Conservation (phyloP, 2,888 invertebrate genomes). For the Sclerodermus sp. region DNA sequence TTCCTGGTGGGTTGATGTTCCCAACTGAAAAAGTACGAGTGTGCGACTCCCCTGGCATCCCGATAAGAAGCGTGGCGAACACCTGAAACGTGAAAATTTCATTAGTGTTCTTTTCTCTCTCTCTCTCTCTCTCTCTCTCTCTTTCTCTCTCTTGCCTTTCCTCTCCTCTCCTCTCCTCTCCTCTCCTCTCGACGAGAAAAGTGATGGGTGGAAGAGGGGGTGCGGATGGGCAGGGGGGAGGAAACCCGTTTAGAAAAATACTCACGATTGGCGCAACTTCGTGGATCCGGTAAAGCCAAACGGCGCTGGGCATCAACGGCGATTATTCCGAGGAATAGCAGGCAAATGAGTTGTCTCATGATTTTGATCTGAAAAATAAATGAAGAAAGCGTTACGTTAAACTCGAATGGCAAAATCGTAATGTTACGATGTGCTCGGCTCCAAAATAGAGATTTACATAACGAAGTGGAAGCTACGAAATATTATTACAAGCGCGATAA, state of each 20-base stretch:
- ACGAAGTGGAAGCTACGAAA: too few species aligned
- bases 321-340: constrained; percentile 68
- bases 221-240: too few species aligned
- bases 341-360: constrained; percentile 34
- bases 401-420: too few species aligned
- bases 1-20: constrained; percentile 80
- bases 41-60: constrained; percentile 83
- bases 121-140: background rate
- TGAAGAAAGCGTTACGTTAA: background rate
- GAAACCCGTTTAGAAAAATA: constrained; percentile 38
- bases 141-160: background rate
- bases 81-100: constrained; percentile 59
- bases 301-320: constrained; percentile 78
- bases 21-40: constrained; percentile 94
- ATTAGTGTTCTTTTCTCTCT: too few species aligned
- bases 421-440: too few species aligned
- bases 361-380: constrained; percentile 7
- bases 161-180: background rate
- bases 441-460: too few species aligned
- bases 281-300: constrained; percentile 83
- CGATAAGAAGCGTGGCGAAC: constrained; percentile 87
- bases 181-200: too few species aligned
- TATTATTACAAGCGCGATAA: too few species aligned
- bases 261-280: constrained; percentile 88
- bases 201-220: background rate